A percentile compares a stretch with the other conserved stretches of the same genome.
Conservation (phyloP, 1,140 invertebrate species). For the Procambarus clarkii region DNA sequence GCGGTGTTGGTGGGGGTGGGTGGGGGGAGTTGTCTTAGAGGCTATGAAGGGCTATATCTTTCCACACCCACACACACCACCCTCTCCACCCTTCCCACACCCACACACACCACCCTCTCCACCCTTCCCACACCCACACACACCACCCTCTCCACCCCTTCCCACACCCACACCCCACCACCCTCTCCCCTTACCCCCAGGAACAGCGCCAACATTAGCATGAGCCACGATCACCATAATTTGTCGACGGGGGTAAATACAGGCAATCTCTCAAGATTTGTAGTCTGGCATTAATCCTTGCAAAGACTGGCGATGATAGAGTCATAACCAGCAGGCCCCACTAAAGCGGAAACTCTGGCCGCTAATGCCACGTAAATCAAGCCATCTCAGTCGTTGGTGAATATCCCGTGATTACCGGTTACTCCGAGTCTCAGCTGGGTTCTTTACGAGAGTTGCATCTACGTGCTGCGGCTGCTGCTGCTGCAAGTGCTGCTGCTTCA, state of each 20-base stretch:
- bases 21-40: too few species aligned
- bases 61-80: too few species aligned
- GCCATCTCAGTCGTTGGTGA: background rate
- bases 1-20: too few species aligned
- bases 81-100: too few species aligned
- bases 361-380: background rate
- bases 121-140: too few species aligned
- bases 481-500: too few species aligned
- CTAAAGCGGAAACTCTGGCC: slow-evolving; percentile 29
- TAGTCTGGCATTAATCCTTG: slow-evolving; percentile 18
- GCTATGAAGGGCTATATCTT: too few species aligned
- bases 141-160: too few species aligned
- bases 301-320: slow-evolving; percentile 12
- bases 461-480: background rate
- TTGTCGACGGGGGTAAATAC: slow-evolving; percentile 58
- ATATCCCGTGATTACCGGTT: background rate
- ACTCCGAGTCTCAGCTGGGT: background rate
- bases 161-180: background rate
- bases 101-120: too few species aligned
- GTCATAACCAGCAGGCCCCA: slow-evolving; percentile 24
- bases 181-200: background rate
- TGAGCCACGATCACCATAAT: slow-evolving; percentile 45
- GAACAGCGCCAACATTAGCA: slow-evolving; percentile 3
- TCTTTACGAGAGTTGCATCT: background rate
- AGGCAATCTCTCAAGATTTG: slow-evolving; percentile 34